Evolutionary conservation across 2,797 vertebrate genomes (phyloP), one percentile per base, ranked within the genome.

Genomic region (Pyrocephalus nanus): DNA sequence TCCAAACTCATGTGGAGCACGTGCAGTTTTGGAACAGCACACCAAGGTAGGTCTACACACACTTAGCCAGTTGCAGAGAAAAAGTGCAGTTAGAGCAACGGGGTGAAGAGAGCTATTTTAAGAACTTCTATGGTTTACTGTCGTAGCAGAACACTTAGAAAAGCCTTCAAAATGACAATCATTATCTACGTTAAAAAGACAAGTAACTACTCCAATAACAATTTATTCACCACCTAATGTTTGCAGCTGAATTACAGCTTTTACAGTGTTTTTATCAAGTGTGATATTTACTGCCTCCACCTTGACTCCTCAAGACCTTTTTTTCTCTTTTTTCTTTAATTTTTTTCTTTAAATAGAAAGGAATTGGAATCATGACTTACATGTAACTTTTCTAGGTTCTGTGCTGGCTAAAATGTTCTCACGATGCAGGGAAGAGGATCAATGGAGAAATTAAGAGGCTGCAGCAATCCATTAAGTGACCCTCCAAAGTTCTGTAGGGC

Each of bases 381-480:
- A 98, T 98, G 95, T 98, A 98, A 98, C 94, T 97, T 96, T 97
- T 97, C 97, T 96, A 98, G 96, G 95, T 98, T 95, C 96, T 96
- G 96, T 96, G 97, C 98, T 98, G 97, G 97, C 98, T 97, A 96
- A 96, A 96, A 47, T 86, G 93, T 95, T 96, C 96, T 98, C 96
- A 98, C 97, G 97, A 98, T 84, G 97, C 97, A 94, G 97, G 97
- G 93, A 97, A 97, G 92, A 93, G 97, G 97, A 97, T 79, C 47
- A 97, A 89, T 81, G 96, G 97, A 96, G 94, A 97, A 97, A 96
- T 97, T 82, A 97, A 83, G 76, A 93, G 92, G 62, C 93, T 97
- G 94, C 96, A 97, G 96, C 93, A 97, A 98, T 98, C 98, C 98
- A 98, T 98, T 95, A 98, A 97, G 95, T 92, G 96, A 93, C 96